Base-by-base conservation (phyloP, 2,113 vertebrate species). In the Alethe diademata region DNA sequence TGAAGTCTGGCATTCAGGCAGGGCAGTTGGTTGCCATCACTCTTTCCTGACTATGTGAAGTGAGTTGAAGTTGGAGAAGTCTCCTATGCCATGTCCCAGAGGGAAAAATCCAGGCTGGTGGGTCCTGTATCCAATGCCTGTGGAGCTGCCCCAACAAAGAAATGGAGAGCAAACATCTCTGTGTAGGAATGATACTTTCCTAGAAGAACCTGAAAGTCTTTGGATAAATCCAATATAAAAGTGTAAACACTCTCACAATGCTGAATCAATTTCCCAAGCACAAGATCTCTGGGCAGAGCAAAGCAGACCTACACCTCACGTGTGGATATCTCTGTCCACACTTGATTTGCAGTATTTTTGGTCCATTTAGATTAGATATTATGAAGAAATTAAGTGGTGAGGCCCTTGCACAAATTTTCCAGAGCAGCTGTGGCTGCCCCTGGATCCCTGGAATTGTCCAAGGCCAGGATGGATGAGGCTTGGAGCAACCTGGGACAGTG, bases 391-490 rank as follows among this genome's bases (percentile, higher is more conserved):
- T 8, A 61, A 4, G 11, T 54, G 2, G 4, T 22, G n/a, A 67
- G 5, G 5, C 6, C 5, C 14, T 62, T 29, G 31, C 7, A 35
- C 6, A 61, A 6, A 7, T 23, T 60, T 5, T 4, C 3, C 45
- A 53, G 25, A 35, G 87, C 12, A 69, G 4, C 1, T 74, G 38
- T 45, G 78, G 6, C 19, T 53, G 3, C 12, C 8, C 14, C 29
- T 75, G 15, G 11, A 54, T 42, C 25, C 25, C 31, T 82, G 78
- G 22, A 26, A 75, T 4, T 61, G 40, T 35, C 20, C 40, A 54
- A 35, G 29, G 5, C n/a, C 40, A 35, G 29, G 17, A 0, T 61
- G 47, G 62, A 61, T 0, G 0, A 4, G 4, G 2, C 20, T 54
- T 69, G 18, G 20, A 69, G 18, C 2, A 23, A 0, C 9, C 25